Evolutionary conservation across 2,888 invertebrate species (phyloP), one percentile per base, ranked within the genome.

Genomic region (Drosophila picticornis): DNA sequence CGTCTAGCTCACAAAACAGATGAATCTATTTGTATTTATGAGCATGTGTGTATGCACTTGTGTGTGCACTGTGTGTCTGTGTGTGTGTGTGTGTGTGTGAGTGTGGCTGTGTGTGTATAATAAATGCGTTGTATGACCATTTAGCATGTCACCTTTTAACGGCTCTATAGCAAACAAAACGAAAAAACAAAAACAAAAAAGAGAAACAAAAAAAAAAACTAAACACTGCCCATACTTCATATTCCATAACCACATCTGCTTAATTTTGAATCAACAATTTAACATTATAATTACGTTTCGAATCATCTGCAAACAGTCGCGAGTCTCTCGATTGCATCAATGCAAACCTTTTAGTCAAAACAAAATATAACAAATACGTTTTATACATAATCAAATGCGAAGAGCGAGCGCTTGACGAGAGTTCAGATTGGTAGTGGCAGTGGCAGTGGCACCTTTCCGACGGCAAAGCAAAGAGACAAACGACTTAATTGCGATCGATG

Each of bases 61-160:
- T 46, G 46, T 46, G 46, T 46, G 74, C 84, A 65, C 62, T 67
- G 19, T 19, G 7, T 61, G 48, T 77, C 53, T 64, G 25, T 52
- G 27, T 60, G 55, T 57, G 36, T 40, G 19, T 50, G 13, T 34
- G 34, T 36, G 34, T 59, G 16, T 34, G 22, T 70, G 29, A 64
- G 61, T 62, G 60, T 57, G 31, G 58, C 55, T 61, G 64, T 73
- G 71, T 77, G 68, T 80, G 59, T 83, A 73, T 81, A 73, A 81
- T 79, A 81, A 79, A 81, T 81, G 66, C 83, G 76, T 77, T 87
- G 84, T 88, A 77, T 81, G 84, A 79, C 87, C 85, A 89, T 87
- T 87, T 87, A 87, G 87, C 87, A 87, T 89, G 89, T 87, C 87
- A 87, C 87, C 87, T 87, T 87, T 87, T 85, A 89, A 89, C 87